Conservation (phyloP, 2,113 vertebrate species). For the Manacus vitellinus region DNA sequence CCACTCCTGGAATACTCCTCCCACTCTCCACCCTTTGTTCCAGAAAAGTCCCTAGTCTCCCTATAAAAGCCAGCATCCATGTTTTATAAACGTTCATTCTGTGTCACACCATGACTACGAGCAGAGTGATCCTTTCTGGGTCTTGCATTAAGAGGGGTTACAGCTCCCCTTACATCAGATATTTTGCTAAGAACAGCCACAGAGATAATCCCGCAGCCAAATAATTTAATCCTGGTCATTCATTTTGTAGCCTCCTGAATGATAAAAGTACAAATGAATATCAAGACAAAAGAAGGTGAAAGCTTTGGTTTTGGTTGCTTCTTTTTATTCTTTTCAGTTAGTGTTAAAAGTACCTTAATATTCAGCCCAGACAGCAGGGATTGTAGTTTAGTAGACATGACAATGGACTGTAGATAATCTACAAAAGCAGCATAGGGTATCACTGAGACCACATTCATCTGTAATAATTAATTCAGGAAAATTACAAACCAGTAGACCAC, state of each 20-base stretch:
- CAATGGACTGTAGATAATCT: neutral
- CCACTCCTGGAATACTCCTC: too few relatives aligned
- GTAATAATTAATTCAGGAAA: neutral
- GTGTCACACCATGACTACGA: too few relatives aligned
- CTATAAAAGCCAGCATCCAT: too few relatives aligned
- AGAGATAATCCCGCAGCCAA: neutral
- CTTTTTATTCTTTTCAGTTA: constrained; percentile 1
- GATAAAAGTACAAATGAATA: neutral
- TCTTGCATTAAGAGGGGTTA: too few relatives aligned
- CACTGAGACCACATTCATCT: neutral
- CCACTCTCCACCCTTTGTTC: too few relatives aligned
- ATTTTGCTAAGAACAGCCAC: neutral
- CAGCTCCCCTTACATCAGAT: too few relatives aligned
- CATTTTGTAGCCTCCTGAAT: neutral
- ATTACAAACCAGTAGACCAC: neutral
- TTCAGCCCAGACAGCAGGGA: neutral
- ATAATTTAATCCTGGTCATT: constrained; percentile 5
- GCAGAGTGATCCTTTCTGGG: too few relatives aligned
- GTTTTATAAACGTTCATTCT: too few relatives aligned
- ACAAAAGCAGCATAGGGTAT: neutral
- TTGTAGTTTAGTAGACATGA: neutral
- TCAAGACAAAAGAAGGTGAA: neutral
- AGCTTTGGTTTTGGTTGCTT: neutral
- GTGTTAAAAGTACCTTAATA: neutral
- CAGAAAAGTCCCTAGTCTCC: too few relatives aligned